Conservation (phyloP, 2,113 vertebrate genomes). For the Thermophis baileyi region DNA sequence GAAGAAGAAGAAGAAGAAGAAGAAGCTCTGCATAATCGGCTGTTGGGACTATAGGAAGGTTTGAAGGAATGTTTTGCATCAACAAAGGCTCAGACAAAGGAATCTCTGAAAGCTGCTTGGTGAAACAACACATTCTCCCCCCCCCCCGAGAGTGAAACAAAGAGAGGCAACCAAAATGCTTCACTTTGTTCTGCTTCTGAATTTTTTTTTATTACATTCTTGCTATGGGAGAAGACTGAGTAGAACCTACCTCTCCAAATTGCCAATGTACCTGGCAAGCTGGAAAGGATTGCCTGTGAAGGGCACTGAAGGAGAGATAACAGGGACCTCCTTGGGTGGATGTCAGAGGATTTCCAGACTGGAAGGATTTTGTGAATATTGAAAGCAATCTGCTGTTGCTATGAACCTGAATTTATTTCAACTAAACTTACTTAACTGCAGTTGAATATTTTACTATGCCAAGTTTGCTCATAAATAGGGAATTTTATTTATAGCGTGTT, state of each 20-base stretch:
- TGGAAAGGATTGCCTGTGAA: background rate
- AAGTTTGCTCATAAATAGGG: background rate
- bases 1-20: no score
- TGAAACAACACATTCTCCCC: background rate
- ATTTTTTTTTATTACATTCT: background rate
- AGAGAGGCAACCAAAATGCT: background rate
- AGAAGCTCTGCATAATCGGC: background rate
- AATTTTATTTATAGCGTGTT: background rate
- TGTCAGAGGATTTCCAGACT: background rate
- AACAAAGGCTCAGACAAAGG: background rate
- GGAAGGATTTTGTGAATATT: background rate
- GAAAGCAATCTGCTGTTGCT: background rate
- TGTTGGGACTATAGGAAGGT: no score
- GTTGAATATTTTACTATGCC: background rate
- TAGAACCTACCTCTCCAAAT: background rate
- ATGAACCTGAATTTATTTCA: background rate
- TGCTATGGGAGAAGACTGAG: background rate
- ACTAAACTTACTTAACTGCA: background rate
- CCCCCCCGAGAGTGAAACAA: background rate
- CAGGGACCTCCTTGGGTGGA: background rate
- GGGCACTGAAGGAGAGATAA: background rate
- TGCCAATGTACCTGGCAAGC: background rate
- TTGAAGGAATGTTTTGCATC: background rate
- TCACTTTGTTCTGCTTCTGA: background rate
- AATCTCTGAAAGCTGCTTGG: background rate